Conservation (phyloP, 2,888 invertebrate species). For the Strigamia crassipes region DNA sequence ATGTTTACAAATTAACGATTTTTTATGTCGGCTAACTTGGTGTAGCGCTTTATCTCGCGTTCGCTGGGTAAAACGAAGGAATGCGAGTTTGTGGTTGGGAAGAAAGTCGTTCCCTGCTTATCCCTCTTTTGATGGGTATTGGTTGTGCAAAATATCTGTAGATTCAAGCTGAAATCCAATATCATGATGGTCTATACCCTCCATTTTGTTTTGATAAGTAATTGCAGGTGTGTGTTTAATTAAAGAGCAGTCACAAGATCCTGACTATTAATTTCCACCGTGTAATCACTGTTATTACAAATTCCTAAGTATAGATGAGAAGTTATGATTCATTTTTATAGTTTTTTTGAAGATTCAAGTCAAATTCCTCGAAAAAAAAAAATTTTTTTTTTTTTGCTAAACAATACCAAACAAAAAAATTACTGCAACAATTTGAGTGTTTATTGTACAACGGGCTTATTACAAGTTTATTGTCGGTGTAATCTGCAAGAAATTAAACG, state of each 20-base stretch:
- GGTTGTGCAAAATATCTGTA: neutral
- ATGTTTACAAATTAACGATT: too few relatives aligned
- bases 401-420: too few relatives aligned
- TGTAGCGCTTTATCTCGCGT: too few relatives aligned
- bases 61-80: too few relatives aligned
- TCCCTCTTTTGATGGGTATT: neutral
- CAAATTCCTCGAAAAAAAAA: neutral
- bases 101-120: too few relatives aligned
- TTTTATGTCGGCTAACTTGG: too few relatives aligned
- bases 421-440: too few relatives aligned
- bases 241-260: slow-evolving; percentile 27
- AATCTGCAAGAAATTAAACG: neutral
- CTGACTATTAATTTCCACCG: neutral
- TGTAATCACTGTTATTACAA: slow-evolving; percentile 24
- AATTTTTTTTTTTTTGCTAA: too few relatives aligned
- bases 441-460: too few relatives aligned
- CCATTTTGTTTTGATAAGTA: slow-evolving; percentile 27
- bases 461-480: neutral
- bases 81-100: too few relatives aligned
- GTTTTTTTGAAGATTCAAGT: neutral
- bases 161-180: neutral
- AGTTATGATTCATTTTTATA: slow-evolving; percentile 4
- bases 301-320: neutral
- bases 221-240: slow-evolving; percentile 13
- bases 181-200: neutral